Base-by-base conservation (phyloP, 2,888 invertebrate species). In the Volucella inanis region DNA sequence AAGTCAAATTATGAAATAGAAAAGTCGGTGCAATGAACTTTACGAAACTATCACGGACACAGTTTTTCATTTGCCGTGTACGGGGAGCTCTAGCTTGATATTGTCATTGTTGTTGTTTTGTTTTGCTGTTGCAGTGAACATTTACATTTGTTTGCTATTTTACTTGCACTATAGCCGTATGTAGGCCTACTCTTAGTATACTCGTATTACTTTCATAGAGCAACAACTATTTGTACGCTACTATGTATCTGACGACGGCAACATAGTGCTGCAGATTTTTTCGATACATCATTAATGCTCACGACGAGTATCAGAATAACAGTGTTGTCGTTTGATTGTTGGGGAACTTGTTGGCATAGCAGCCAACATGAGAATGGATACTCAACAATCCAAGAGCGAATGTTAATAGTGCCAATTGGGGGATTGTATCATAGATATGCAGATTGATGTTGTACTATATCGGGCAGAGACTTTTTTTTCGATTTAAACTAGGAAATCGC, bases 1-100 rank as follows among this genome's bases (percentile, higher is more conserved):
- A 84, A 84, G 84, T 84, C 84, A 84, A 84, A 84, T 84, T 84
- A 84, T 84, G 84, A 84, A 76, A 80, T 80, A 84, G 71, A 80
- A 76, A 84, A 80, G 80, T 84, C 70, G 43, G 84, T 84, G 75
- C 84, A 84, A 75, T 84, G 84, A 84, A 80, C 80, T 80, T 84
- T 80, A 75, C 61, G 50, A 80, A 83, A 75, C 75, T 84, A 84
- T 80, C 70, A 80, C 84, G 80, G 84, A 67, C 84, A 80, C 75
- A 80, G 70, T 80, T 80, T 84, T 80, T 80, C 70, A 84, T 84
- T 54, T 71, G 70, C 64, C 64, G 39, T 79, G 39, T 59, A 78
- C 31, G 14, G 38, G 49, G 2, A 41, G 47, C 22, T 15, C 15
- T 65, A 12, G 55, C 47, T 47, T 43, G 14, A 43, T 64, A 49